Conservation (phyloP, 2,888 invertebrate genomes). For the Ophion ellenae region DNA sequence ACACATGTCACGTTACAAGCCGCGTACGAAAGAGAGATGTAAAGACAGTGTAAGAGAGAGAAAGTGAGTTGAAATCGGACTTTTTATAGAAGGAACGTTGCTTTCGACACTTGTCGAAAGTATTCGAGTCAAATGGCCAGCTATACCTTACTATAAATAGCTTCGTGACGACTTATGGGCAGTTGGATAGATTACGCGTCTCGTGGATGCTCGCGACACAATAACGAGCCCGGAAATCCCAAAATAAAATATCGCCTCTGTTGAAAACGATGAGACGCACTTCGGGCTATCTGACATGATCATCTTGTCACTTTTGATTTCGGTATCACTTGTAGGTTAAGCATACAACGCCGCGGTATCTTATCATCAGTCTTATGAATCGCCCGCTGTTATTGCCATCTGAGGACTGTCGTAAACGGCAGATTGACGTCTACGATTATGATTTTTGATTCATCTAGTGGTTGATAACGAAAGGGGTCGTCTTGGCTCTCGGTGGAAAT, state of each 20-base stretch:
- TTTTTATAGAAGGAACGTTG: constrained; percentile 6
- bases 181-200: background rate
- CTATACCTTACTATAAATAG: constrained; percentile 13
- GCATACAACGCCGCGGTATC: constrained; percentile 38
- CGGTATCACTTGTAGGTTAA: constrained; percentile 34
- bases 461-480: background rate
- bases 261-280: background rate
- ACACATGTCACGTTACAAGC: constrained; percentile 7
- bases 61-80: constrained; percentile 1
- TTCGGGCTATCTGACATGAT: constrained; percentile 15
- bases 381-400: background rate
- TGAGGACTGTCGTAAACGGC: background rate
- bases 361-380: constrained; percentile 39
- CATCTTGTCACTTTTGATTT: background rate
- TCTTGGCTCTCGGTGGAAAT: background rate
- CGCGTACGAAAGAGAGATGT: background rate
- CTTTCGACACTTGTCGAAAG: constrained; percentile 7
- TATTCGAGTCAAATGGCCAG: background rate
- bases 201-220: background rate
- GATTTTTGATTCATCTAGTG: background rate
- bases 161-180: constrained; percentile 8
- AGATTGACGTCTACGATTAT: background rate
- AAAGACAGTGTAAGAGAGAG: background rate
- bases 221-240: background rate
- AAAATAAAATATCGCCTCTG: background rate